phyloP scores from a whole-genome alignment of 2,113 vertebrate species.

The Carettochelys insculpta region DNA sequence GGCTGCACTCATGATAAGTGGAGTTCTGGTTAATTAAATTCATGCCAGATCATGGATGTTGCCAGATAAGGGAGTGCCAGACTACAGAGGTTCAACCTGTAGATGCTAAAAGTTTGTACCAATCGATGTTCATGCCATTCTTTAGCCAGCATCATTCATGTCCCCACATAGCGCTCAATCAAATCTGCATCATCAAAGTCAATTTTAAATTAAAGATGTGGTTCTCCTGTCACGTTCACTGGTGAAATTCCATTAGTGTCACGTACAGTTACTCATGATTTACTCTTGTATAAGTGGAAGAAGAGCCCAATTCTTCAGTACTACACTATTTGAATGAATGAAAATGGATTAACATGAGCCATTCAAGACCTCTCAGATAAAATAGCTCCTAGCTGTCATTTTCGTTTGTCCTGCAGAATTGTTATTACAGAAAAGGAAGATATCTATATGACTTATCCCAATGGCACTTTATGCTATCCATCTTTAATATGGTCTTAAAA shows the following conservation, averaged over 20 bases:
- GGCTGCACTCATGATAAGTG: too few relatives aligned
- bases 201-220: slow-evolving; percentile 8
- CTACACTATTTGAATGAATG: slow-evolving; percentile 30
- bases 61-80: too few relatives aligned
- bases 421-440: background rate
- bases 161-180: slow-evolving; percentile 41
- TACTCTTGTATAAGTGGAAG: background rate
- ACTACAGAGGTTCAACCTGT: too few relatives aligned
- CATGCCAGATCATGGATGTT: too few relatives aligned
- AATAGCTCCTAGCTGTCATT: slow-evolving; percentile 47
- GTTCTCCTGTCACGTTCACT: background rate
- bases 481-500: slow-evolving; percentile 1
- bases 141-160: slow-evolving; percentile 38
- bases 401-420: slow-evolving; percentile 49
- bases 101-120: slow-evolving; percentile 36
- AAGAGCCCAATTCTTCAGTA: background rate
- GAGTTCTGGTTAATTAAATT: too few relatives aligned
- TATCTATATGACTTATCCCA: slow-evolving; percentile 53
- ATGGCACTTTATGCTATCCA: slow-evolving; percentile 43
- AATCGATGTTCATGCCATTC: slow-evolving; percentile 50
- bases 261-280: background rate
- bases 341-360: slow-evolving; percentile 56
- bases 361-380: slow-evolving; percentile 62
- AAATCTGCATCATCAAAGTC: slow-evolving; percentile 50
- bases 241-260: background rate